Base-by-base conservation (phyloP, 2,888 invertebrate species). In the Byasa hedistus region DNA sequence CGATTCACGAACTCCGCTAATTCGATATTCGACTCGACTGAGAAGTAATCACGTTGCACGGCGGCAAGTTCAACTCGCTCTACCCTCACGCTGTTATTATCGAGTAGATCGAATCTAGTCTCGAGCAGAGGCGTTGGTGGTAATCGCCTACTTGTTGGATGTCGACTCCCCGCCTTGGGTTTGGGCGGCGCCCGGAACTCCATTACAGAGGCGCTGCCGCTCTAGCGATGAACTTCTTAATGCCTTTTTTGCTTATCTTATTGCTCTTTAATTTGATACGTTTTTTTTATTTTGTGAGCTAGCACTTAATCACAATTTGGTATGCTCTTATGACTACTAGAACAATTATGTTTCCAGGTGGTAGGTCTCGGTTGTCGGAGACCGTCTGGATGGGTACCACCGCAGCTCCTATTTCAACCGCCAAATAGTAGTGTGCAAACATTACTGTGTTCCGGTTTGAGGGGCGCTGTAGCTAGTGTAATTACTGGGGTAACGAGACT, bases 91-190 rank as follows among this genome's bases (percentile, higher is more conserved):
- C 36, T 54, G 61, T 51, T 56, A 51, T 63, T 56, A 65, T 32
- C 51, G 55, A 63, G 32, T 57, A 57, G 48, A 56, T 57, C 60
- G 36, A 56, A 65, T 61, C 24, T 52, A 56, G 22, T 57, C 51
- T 32, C 65, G 22, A 57, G 51, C 61, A 57, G 51, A 22, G 22
- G 57, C 32, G 17, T 27, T 32, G 56, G 27, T 19, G 55, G 36
- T 65, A 61, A 65, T 61, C 61, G 56, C 61, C 65, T 56, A 65
- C 65, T 65, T 65, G 65, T 65, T 65, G 65, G 65, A 36, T 65
- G 39, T 48, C 48, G 32, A 32, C 59, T 51, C 57, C n/a, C n/a
- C 44, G 39, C 36, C 7, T 36, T 27, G 36, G 44, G 44, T 44
- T 27, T 39, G 23, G 24, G 27, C 60, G 61, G 4, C 57, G 51